phyloP scores from a whole-genome alignment of 2,888 invertebrate genomes.

The Morpho achilles region DNA sequence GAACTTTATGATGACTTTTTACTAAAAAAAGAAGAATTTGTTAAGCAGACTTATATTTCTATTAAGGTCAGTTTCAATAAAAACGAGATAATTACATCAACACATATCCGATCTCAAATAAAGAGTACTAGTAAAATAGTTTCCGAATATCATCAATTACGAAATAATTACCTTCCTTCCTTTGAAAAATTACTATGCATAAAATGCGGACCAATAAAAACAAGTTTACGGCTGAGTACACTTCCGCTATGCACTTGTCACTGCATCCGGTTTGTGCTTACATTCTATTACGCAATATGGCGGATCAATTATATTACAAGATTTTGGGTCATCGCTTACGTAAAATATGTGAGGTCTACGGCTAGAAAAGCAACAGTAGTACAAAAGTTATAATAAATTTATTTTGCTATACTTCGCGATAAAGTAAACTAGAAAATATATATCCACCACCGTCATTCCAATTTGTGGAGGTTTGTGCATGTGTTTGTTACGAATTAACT shows the following conservation, averaged over 20 bases:
- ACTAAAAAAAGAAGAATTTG: too few relatives aligned
- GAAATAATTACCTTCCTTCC: constrained; percentile 8
- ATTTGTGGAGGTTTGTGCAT: too few relatives aligned
- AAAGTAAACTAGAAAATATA: too few relatives aligned
- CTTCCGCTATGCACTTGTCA: constrained; percentile 25
- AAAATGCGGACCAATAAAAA: constrained; percentile 16
- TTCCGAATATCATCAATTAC: neutral
- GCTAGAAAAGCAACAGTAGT: too few relatives aligned
- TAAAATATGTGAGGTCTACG: neutral
- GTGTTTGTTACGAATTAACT: too few relatives aligned
- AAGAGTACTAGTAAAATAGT: constrained; percentile 1
- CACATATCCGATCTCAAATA: neutral
- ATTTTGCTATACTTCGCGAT: too few relatives aligned
- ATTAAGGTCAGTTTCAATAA: too few relatives aligned
- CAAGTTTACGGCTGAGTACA: constrained; percentile 13
- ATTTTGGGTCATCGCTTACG: constrained; percentile 4
- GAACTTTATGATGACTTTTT: too few relatives aligned
- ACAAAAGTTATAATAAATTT: too few relatives aligned
- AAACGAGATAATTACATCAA: neutral
- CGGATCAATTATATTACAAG: constrained; percentile 4
- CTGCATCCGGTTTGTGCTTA: constrained; percentile 27
- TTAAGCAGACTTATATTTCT: too few relatives aligned
- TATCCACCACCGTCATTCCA: too few relatives aligned
- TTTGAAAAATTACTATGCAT: constrained; percentile 7
- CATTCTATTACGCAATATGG: constrained; percentile 2